Evolutionary conservation across 2,113 vertebrate genomes (phyloP).

Genomic region (Dicentrarchus labrax): DNA sequence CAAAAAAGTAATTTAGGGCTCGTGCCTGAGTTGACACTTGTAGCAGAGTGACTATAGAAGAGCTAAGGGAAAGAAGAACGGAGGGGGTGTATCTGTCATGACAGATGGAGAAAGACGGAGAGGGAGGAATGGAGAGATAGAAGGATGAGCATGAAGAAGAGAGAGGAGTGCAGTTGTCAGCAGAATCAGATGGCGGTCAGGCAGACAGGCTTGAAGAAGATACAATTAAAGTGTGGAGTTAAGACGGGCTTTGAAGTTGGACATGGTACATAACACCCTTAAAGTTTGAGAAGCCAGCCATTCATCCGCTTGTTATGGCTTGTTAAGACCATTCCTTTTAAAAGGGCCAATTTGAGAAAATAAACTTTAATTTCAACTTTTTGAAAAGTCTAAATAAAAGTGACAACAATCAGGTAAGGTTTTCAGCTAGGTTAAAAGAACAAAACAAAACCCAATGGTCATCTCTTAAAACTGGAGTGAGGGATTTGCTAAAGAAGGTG

Average conservation of each 20-base stretch:
- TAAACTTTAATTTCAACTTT: slow-evolving; percentile 83
- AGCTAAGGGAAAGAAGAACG: slow-evolving; percentile 36
- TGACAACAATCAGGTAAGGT: slow-evolving; percentile 45
- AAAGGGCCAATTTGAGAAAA: slow-evolving; percentile 82
- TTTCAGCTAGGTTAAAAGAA: slow-evolving; percentile 23
- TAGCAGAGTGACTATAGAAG: slow-evolving; percentile 68
- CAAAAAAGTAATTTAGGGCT: slow-evolving; percentile 72
- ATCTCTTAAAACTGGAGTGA: slow-evolving; percentile 56
- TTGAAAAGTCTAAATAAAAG: slow-evolving; percentile 68
- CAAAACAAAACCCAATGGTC: slow-evolving; percentile 33
- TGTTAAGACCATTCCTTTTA: slow-evolving; percentile 81
- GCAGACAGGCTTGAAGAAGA: slow-evolving; percentile 87
- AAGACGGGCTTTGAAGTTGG: slow-evolving; percentile 91
- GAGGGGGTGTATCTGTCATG: slow-evolving; percentile 27
- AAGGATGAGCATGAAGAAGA: slow-evolving; percentile 73
- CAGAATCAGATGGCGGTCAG: slow-evolving; percentile 87
- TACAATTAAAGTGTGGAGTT: slow-evolving; percentile 90
- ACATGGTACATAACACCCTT: slow-evolving; percentile 85
- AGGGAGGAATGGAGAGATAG: slow-evolving; percentile 71
- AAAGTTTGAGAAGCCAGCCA: slow-evolving; percentile 77
- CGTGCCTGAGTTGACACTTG: slow-evolving; percentile 77
- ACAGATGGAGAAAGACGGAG: slow-evolving; percentile 58
- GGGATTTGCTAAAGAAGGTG: slow-evolving; percentile 49
- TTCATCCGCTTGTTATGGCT: slow-evolving; percentile 84
- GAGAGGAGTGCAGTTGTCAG: slow-evolving; percentile 86